These are phyloP conservation scores for Mastomys coucha DNA, from an alignment of 2,113 vertebrate species.

Conservation along the genomic window DNA sequence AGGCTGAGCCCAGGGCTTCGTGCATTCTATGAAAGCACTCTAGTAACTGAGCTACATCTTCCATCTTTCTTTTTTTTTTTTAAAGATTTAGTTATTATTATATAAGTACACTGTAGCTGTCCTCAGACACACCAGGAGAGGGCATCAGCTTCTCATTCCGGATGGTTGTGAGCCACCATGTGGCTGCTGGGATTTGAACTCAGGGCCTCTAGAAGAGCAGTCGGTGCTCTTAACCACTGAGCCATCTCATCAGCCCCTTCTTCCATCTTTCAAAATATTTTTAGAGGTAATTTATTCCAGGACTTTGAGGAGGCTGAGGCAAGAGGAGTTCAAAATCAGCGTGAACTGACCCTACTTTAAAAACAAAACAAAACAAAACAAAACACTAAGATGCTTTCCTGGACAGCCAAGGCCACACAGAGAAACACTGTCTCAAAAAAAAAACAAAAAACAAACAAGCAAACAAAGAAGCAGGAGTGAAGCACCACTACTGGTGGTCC, in stretches of 20 bases:
- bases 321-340: not conserved
- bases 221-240: too few relatives aligned
- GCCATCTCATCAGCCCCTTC: too few relatives aligned
- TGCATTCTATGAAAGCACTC: not conserved
- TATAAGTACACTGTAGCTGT: too few relatives aligned
- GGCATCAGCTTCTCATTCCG: too few relatives aligned
- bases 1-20: not conserved
- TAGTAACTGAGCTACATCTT: not conserved
- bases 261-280: not conserved
- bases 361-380: not conserved
- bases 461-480: not conserved
- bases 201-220: too few relatives aligned
- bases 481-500: not conserved
- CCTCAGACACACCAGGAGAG: too few relatives aligned
- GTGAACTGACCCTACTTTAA: not conserved
- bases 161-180: too few relatives aligned
- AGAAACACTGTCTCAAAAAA: not conserved
- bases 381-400: too few relatives aligned
- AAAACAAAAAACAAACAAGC: not conserved
- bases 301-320: not conserved
- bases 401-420: not conserved
- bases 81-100: too few relatives aligned
- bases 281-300: not conserved
- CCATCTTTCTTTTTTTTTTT: too few relatives aligned
- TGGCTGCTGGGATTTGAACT: too few relatives aligned